These are phyloP conservation scores for Microctenopoma stevenorrisi DNA, from an alignment of 2,797 vertebrate species.

Conservation along the genomic window DNA sequence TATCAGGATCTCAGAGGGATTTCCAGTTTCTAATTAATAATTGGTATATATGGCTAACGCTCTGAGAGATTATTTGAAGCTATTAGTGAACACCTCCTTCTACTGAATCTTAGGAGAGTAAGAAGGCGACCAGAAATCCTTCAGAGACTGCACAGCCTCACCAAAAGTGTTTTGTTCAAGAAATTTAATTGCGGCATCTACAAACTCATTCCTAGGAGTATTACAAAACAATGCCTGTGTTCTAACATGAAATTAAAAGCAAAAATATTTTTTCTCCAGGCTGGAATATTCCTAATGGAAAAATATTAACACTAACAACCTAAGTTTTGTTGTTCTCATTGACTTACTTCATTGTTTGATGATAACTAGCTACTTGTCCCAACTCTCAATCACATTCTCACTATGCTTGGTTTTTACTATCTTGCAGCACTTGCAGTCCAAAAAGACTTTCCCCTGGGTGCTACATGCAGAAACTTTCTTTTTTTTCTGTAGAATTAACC, in stretches of 20 bases:
- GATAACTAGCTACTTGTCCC: slow-evolving; percentile 74
- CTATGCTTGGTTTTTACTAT: slow-evolving; percentile 63
- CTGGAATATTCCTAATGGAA: slow-evolving; percentile 75
- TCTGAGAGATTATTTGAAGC: slow-evolving; percentile 81
- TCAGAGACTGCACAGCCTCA: slow-evolving; percentile 66
- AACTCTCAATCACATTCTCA: slow-evolving; percentile 74
- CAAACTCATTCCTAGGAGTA: slow-evolving; percentile 81
- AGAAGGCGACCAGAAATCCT: slow-evolving; percentile 66
- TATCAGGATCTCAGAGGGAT: slow-evolving; percentile 64
- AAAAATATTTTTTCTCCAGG: slow-evolving; percentile 65
- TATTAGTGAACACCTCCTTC: slow-evolving; percentile 74
- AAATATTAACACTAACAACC: slow-evolving; percentile 66
- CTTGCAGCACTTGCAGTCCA: slow-evolving; percentile 55
- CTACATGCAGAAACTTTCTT: slow-evolving; percentile 44
- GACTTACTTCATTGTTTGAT: slow-evolving; percentile 72
- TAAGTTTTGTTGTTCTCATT: slow-evolving; percentile 68
- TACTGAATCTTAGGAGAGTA: slow-evolving; percentile 58
- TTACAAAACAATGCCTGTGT: slow-evolving; percentile 83
- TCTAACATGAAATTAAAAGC: slow-evolving; percentile 82
- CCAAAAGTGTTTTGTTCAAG: slow-evolving; percentile 79
- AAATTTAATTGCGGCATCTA: slow-evolving; percentile 86
- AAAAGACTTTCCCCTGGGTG: slow-evolving; percentile 54
- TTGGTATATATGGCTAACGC: slow-evolving; percentile 72
- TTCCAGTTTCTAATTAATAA: slow-evolving; percentile 83
- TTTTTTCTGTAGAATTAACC: slow-evolving; percentile 66